Evolutionary conservation across 2,888 invertebrate species (phyloP), one percentile per base, ranked within the genome.

Genomic region (Spodoptera exigua): DNA sequence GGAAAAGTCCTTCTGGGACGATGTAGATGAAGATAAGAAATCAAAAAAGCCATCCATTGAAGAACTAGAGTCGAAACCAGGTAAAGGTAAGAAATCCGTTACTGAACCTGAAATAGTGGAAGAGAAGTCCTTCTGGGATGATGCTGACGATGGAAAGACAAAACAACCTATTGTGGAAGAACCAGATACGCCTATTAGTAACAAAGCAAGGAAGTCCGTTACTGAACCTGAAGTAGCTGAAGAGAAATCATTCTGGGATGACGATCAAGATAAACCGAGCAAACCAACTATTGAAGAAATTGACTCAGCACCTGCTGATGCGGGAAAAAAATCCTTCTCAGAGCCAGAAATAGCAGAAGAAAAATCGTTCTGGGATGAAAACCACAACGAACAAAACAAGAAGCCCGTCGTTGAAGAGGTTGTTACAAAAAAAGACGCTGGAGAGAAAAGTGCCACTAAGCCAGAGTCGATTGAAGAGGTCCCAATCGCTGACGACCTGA

Each of bases 311-410:
- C 75, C 79, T 14, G 27, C 52, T 10, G 67, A 70, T 1, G 84
- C 84, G 63, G 87, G 83, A 2, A 83, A 76, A 46, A 90, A 89
- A 69, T 84, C 85, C n/a, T 61, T 83, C 14, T 85, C 87, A 2
- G 85, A 89, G 70, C 84, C 89, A 1, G 90, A 90, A 57, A 69
- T 74, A 2, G 81, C 80, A 0, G 89, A 91, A 81, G 88, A 88
- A 51, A 91, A 90, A 35, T 88, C 89, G 9, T 74, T 91, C 63
- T 92, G 90, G 90, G 93, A 93, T 67, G 92, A 93, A 68, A 91
- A 91, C 41, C 84, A 89, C 48, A 88, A 90, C 46, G 90, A 91
- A 70, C 81, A 84, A 48, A 80, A 80, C 44, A 87, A 86, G 37
- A 81, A 88, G 56, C 84, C 86, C 3, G 56, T 85, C 1, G 70